A percentile compares a stretch with the other conserved stretches of the same genome.
Evolutionary conservation across 2,888 invertebrate species (phyloP).

Genomic region (Amphipoea oculea): DNA sequence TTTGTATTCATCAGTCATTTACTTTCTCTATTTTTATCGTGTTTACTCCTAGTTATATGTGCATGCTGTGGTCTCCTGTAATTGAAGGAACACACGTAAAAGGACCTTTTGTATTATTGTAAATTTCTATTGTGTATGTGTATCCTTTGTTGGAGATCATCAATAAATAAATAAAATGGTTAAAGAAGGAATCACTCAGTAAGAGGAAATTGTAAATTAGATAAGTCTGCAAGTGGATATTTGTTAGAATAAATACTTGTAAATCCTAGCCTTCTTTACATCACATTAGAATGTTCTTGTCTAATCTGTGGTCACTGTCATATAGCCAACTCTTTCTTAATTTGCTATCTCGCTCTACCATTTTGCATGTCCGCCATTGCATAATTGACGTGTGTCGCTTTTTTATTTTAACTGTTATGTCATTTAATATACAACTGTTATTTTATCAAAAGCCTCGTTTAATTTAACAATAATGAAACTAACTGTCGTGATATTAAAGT

Average conservation of each 20-base stretch:
- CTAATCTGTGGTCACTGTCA: background rate
- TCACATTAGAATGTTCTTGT: background rate
- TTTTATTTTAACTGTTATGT: background rate
- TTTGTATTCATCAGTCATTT: no score
- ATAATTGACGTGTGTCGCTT: background rate
- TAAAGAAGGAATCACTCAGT: background rate
- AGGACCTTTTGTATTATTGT: no score
- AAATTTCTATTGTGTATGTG: no score
- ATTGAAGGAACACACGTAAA: no score
- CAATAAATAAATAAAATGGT: background rate
- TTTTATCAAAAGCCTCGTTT: background rate
- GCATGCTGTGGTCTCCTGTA: no score
- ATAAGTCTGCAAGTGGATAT: background rate
- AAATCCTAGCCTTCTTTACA: no score
- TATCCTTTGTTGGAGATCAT: no score
- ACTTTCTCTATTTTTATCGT: no score
- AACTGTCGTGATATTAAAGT: background rate
- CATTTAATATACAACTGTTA: background rate
- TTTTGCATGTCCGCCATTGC: background rate
- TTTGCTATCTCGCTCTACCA: background rate
- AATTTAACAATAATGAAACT: background rate
- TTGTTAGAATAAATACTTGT: no score
- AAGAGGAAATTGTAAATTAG: background rate
- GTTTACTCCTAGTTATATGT: no score
- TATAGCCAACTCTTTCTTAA: background rate